These are phyloP conservation scores for Gryon sp. DNA, from an alignment of 1,140 invertebrate genomes.

Conservation along the genomic window DNA sequence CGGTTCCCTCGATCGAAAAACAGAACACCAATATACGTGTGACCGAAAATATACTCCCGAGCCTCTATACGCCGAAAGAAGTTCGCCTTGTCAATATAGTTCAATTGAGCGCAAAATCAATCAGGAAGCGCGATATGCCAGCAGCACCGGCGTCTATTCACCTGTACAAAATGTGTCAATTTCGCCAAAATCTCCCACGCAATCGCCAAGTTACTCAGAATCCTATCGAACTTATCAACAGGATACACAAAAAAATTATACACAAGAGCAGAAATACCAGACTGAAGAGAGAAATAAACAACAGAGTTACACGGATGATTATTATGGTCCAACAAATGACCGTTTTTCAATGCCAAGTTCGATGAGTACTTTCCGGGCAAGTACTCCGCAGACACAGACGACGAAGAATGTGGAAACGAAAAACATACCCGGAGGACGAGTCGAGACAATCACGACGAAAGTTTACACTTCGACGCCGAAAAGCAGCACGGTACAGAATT, in stretches of 20 bases:
- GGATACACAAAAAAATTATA: slow-evolving; percentile 15
- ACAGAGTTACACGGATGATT: slow-evolving; percentile 36
- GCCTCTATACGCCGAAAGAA: slow-evolving; percentile 59
- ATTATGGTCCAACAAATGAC: slow-evolving; percentile 49
- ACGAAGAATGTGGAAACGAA: slow-evolving; percentile 70
- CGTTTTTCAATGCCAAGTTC: slow-evolving; percentile 60
- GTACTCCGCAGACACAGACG: slow-evolving; percentile 68
- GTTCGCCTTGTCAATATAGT: slow-evolving; percentile 69
- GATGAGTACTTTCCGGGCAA: slow-evolving; percentile 71
- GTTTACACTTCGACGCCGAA: slow-evolving; percentile 76
- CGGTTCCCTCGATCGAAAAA: slow-evolving; percentile 52
- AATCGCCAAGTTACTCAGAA: slow-evolving; percentile 15
- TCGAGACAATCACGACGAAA: slow-evolving; percentile 77
- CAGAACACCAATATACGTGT: slow-evolving; percentile 58
- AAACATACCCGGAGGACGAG: slow-evolving; percentile 64
- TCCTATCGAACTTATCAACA: slow-evolving; percentile 9
- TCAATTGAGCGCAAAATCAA: slow-evolving; percentile 73
- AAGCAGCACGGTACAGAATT: slow-evolving; percentile 74
- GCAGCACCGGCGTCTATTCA: slow-evolving; percentile 45
- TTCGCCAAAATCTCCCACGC: slow-evolving; percentile 48
- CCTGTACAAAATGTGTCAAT: slow-evolving; percentile 50
- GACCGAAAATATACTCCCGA: slow-evolving; percentile 60
- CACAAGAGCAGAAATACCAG: slow-evolving; percentile 50
- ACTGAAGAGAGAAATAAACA: slow-evolving; percentile 48
- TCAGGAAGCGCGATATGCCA: slow-evolving; percentile 61